These are phyloP conservation scores for Martes martes DNA, from an alignment of 2,113 vertebrate genomes.

Conservation along the genomic window DNA sequence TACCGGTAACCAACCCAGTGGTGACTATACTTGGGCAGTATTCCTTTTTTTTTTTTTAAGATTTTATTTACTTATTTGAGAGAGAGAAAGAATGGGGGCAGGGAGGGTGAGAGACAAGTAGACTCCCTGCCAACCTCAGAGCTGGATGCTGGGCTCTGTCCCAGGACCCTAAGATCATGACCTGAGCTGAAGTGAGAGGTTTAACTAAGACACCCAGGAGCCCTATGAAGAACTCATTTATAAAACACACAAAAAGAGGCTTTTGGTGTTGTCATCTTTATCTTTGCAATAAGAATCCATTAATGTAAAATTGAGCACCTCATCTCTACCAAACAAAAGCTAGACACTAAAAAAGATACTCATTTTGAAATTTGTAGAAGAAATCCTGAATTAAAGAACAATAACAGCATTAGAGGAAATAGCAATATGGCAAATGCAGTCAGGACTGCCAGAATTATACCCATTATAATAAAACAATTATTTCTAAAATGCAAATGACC, in stretches of 20 bases:
- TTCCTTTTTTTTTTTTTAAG: background rate
- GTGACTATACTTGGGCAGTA: rapidly evolving
- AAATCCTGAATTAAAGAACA: background rate
- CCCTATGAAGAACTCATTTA: background rate
- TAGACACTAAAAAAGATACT: background rate
- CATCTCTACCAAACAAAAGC: background rate
- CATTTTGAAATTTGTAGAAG: background rate
- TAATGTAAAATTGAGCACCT: background rate
- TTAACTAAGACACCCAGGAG: background rate
- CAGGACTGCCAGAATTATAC: too few species aligned
- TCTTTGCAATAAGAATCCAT: background rate
- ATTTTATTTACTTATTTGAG: background rate
- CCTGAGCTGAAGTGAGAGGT: background rate
- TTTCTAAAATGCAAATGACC: background rate
- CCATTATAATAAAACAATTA: background rate
- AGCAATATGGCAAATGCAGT: background rate
- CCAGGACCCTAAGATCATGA: background rate
- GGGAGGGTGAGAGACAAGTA: background rate
- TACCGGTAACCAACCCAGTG: too few species aligned
- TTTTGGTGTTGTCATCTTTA: background rate
- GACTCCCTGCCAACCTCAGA: background rate
- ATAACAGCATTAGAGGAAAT: background rate
- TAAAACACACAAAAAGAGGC: background rate
- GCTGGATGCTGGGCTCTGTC: background rate
- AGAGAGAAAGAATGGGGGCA: background rate